These are phyloP conservation scores for Caranx melampygus DNA, from an alignment of 2,113 vertebrate species.

Conservation along the genomic window DNA sequence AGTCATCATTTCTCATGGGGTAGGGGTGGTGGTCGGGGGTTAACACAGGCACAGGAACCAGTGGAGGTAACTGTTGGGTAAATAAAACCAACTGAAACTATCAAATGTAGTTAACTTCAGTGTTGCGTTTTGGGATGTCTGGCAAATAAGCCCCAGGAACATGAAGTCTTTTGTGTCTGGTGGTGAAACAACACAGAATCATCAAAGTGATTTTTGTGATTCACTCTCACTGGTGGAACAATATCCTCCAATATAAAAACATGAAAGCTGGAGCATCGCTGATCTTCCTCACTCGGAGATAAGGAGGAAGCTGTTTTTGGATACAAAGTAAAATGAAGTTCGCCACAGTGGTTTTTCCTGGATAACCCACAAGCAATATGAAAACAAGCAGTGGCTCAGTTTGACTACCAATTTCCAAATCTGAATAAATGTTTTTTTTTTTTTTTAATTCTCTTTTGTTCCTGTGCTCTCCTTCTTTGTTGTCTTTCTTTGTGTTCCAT, in stretches of 20 bases:
- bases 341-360: neutral
- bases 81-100: conserved; percentile 37
- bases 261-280: neutral
- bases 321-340: neutral
- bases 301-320: neutral
- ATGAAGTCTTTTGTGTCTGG: too few relatives aligned
- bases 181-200: neutral
- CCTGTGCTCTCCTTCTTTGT: neutral
- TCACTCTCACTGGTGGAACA: neutral
- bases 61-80: conserved; percentile 42
- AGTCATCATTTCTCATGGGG: conserved; percentile 52
- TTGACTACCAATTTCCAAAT: neutral
- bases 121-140: conserved; percentile 10
- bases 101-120: conserved; percentile 12
- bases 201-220: neutral
- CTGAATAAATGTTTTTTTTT: neutral
- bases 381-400: neutral
- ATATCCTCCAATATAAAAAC: neutral
- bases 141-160: neutral
- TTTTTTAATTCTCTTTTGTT: neutral
- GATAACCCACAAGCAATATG: neutral
- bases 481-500: neutral
- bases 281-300: neutral
- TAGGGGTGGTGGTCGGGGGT: neutral
- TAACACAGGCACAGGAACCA: conserved; percentile 47